A percentile compares a stretch with the other conserved stretches of the same genome.
phyloP scores from a whole-genome alignment of 2,113 vertebrate species.

The Psammodynastes pulverulentus region DNA sequence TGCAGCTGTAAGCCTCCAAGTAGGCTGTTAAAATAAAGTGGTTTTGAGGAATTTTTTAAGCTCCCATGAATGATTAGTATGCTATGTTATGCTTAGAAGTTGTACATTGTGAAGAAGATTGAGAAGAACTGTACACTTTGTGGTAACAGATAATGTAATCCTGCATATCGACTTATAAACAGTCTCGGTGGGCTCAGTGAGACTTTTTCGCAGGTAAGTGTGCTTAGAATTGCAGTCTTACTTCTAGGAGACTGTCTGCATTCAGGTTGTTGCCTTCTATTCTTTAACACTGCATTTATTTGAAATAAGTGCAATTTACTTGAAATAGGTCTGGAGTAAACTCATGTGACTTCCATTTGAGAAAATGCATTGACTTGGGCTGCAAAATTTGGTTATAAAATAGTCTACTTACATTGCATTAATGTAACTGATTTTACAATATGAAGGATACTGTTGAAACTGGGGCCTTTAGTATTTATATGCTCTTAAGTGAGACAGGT shows the following conservation, averaged over 20 bases:
- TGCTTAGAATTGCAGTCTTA: not conserved
- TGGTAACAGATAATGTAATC: not conserved
- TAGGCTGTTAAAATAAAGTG: not conserved
- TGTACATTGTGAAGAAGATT: not conserved
- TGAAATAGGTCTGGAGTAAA: not conserved
- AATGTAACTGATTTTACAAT: not conserved
- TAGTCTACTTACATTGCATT: rapidly evolving
- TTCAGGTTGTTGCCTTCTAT: not conserved
- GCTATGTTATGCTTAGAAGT: not conserved
- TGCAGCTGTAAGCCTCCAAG: not conserved
- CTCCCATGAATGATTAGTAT: not conserved
- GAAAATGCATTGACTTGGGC: not conserved
- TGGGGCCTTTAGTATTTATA: not conserved
- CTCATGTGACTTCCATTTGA: not conserved
- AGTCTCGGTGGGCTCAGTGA: not conserved
- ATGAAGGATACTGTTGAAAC: not conserved
- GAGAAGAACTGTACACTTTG: not conserved
- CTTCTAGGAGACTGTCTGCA: not conserved
- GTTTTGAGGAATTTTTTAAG: not conserved
- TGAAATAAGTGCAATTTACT: not conserved
- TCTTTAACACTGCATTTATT: not conserved
- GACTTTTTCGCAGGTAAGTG: not conserved
- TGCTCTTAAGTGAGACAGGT: not conserved
- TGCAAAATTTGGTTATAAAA: rapidly evolving
- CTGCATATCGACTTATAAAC: not conserved